These are phyloP conservation scores for Chaenodraco wilsoni DNA, from an alignment of 2,797 vertebrate genomes.

Conservation along the genomic window DNA sequence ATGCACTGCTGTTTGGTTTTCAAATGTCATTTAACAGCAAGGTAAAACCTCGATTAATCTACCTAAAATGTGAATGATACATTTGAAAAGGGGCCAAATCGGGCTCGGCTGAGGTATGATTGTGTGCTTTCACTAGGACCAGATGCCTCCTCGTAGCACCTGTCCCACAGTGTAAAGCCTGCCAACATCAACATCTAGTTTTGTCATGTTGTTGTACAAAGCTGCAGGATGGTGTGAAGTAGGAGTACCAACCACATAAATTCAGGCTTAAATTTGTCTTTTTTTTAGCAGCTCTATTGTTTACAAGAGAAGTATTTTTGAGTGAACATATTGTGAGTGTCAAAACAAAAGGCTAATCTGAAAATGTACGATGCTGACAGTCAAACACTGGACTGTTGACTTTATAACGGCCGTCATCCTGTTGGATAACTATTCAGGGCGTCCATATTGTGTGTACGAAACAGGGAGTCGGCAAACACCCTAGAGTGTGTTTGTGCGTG, in stretches of 20 bases:
- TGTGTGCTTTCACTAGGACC: conserved; percentile 6
- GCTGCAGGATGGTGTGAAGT: conserved; percentile 22
- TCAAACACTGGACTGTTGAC: conserved; percentile 54
- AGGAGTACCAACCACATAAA: conserved; percentile 35
- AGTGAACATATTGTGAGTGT: conserved; percentile 51
- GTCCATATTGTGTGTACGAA: conserved; percentile 39
- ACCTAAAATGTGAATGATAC: background rate
- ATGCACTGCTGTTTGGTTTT: conserved; percentile 8
- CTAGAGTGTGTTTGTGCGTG: conserved; percentile 6
- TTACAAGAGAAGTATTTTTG: conserved; percentile 42
- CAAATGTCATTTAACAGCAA: conserved; percentile 5
- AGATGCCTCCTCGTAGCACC: conserved; percentile 4
- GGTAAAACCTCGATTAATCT: conserved; percentile 9
- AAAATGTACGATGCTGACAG: conserved; percentile 41
- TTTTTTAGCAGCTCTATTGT: conserved; percentile 35
- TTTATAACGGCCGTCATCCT: conserved; percentile 43
- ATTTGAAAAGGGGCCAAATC: background rate
- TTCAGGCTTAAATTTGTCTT: conserved; percentile 33
- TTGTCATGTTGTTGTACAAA: conserved; percentile 20
- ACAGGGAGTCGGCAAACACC: conserved; percentile 24
- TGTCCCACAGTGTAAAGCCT: background rate
- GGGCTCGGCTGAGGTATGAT: background rate
- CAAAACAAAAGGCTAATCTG: conserved; percentile 50
- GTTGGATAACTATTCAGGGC: conserved; percentile 51
- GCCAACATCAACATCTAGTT: conserved; percentile 10